Evolutionary conservation across 2,113 vertebrate species (phyloP), one percentile per base, ranked within the genome.

Genomic region (Cheilinus undulatus): DNA sequence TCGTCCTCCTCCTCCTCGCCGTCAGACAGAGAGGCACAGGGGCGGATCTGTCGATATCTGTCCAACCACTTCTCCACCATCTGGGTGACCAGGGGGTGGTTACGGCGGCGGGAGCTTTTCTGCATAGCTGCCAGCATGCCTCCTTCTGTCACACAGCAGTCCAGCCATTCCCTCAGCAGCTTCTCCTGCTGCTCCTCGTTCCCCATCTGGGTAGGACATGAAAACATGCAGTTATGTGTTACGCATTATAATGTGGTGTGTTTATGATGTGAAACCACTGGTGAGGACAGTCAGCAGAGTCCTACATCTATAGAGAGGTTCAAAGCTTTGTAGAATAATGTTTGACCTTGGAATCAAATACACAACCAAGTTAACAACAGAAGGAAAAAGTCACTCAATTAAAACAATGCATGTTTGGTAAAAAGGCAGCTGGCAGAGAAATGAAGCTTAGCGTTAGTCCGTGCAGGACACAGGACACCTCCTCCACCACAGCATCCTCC

Each of bases 1-100:
- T 99, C 98, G 0, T 99, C 97, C 51, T 99, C 97, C 0, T 99
- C 97, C 49, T 99, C 97, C 91, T 98, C 98, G 0, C 97, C 97
- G 8, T 99, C 97, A 0, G 97, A 98, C 20, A 99, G 95, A 64
- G 97, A 95, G 0, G 97, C 94, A 38, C 96, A 97, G 0, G 97
- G 96, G 73, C 94, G 95, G 88, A 98, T 96, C 94, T 99, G 97
- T 0, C 97, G 94, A 86, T 99, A 99, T 49, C 97, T 90, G 67
- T 99, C 98, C 11, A 99, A 88, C 98, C 98, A 99, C 80, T 97
- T 98, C 88, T 99, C 98, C 28, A 98, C 94, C 98, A 99, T 99
- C 85, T 99, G 97, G 0, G 97, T 97, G 86, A 99, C 98, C 79
- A 99, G 89, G 0, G 98, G 97, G 87, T 98, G 97, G 71, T 95